phyloP scores from a whole-genome alignment of 2,113 vertebrate species.

The Poeciliopsis occidentalis region DNA sequence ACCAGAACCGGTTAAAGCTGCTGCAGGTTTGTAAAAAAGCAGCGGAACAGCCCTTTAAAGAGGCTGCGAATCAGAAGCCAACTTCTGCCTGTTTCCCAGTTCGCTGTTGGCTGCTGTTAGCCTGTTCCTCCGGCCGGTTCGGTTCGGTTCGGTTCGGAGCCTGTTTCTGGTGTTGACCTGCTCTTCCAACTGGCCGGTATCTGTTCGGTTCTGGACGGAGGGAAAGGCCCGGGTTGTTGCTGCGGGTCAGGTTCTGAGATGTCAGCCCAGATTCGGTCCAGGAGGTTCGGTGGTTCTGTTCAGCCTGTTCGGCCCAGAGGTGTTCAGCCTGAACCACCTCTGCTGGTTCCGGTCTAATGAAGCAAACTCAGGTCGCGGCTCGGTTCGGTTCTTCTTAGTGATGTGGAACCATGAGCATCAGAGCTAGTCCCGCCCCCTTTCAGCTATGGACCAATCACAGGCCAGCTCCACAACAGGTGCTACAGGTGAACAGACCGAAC shows the following conservation, averaged over 20 bases:
- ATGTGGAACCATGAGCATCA: not conserved
- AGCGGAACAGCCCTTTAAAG: not conserved
- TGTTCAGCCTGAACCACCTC: not conserved
- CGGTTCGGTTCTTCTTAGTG: not conserved
- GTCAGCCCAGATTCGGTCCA: not conserved
- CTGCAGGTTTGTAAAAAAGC: not conserved
- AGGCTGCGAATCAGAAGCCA: not conserved
- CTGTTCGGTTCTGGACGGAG: not conserved
- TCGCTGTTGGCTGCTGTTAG: not conserved
- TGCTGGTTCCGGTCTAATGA: not conserved
- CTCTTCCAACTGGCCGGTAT: not conserved
- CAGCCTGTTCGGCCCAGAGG: not conserved
- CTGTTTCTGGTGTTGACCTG: not conserved
- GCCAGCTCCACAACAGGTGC: not conserved
- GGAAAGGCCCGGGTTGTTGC: not conserved
- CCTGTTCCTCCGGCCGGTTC: not conserved
- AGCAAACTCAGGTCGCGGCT: not conserved
- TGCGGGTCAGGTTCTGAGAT: not conserved
- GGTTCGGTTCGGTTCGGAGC: not conserved
- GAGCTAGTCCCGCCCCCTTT: not conserved
- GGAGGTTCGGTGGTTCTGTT: not conserved
- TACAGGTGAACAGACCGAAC: not conserved
- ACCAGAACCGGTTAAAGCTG: not conserved
- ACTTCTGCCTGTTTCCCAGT: not conserved
- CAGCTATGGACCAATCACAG: not conserved